A percentile compares a stretch with the other conserved stretches of the same genome.
Conservation (phyloP, 2,797 vertebrate genomes). For the Nothura maculosa region DNA sequence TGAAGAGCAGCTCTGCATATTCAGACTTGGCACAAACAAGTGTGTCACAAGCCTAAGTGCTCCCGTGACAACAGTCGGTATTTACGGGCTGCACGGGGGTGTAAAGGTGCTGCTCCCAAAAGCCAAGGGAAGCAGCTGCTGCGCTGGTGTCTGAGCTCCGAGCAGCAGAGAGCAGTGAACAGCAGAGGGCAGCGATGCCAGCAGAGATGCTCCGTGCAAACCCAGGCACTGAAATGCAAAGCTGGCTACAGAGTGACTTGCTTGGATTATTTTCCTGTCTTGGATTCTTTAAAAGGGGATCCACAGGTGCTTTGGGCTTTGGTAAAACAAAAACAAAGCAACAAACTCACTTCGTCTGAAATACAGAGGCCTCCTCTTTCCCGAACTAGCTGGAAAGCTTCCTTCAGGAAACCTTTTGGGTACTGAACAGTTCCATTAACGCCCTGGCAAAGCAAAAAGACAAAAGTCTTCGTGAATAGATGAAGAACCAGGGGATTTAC, state of each 20-base stretch:
- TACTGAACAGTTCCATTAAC: constrained; percentile 93
- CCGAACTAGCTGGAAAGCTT: constrained; percentile 87
- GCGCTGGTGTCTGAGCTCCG: not conserved
- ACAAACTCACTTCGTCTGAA: constrained; percentile 90
- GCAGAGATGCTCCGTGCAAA: not conserved
- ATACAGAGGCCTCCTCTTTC: constrained; percentile 92
- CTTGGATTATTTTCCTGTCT: not conserved
- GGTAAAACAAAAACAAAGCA: not conserved
- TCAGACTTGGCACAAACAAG: not conserved
- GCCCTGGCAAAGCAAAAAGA: constrained; percentile 81
- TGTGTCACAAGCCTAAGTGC: not conserved
- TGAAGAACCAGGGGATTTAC: not conserved
- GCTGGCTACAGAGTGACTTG: not conserved
- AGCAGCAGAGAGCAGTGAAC: not conserved
- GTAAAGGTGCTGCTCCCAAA: not conserved
- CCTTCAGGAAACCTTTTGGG: constrained; percentile 91
- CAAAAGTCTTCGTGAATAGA: not conserved
- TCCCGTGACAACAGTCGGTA: not conserved
- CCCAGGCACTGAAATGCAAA: not conserved
- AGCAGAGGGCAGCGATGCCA: not conserved
- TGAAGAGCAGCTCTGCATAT: not conserved
- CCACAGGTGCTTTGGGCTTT: not conserved
- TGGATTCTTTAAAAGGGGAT: not conserved
- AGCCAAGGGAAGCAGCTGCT: not conserved
- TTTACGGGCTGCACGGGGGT: not conserved